Evolutionary conservation across 35 echinoderm and acorn worm genomes (phyloP).

Genomic region (Heliocidaris erythrogramma): DNA sequence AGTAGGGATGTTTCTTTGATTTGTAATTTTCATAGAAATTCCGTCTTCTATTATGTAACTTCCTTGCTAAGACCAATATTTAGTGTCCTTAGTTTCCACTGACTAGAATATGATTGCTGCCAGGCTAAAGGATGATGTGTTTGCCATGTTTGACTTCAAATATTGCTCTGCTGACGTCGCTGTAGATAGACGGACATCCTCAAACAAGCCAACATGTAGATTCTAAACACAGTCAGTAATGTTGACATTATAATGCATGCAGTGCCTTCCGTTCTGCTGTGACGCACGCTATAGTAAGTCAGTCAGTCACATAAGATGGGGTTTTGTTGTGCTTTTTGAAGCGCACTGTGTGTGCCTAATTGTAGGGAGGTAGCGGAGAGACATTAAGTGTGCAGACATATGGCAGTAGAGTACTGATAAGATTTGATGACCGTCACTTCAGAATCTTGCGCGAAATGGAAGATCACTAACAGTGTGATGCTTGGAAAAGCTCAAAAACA

Average conservation of each 20-base stretch:
- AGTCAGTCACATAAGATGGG: not conserved
- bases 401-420: not conserved
- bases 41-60: not conserved
- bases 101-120: not conserved
- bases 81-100: not conserved
- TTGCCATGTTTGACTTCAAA: not conserved
- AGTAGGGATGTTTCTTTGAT: not conserved
- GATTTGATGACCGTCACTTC: not conserved
- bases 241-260: slow-evolving; percentile 2
- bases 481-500: not conserved
- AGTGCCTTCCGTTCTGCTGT: not conserved
- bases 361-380: not conserved
- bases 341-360: not conserved
- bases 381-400: not conserved
- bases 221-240: slow-evolving; percentile 17
- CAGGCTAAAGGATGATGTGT: not conserved
- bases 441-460: not conserved
- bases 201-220: slow-evolving; percentile 4
- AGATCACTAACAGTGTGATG: not conserved
- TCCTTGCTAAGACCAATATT: not conserved
- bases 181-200: not conserved
- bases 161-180: slow-evolving; percentile 7
- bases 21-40: not conserved
- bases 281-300: not conserved
- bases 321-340: slow-evolving; percentile 11